phyloP scores from a whole-genome alignment of 2,113 vertebrate species.

The Regulus satrapa region DNA sequence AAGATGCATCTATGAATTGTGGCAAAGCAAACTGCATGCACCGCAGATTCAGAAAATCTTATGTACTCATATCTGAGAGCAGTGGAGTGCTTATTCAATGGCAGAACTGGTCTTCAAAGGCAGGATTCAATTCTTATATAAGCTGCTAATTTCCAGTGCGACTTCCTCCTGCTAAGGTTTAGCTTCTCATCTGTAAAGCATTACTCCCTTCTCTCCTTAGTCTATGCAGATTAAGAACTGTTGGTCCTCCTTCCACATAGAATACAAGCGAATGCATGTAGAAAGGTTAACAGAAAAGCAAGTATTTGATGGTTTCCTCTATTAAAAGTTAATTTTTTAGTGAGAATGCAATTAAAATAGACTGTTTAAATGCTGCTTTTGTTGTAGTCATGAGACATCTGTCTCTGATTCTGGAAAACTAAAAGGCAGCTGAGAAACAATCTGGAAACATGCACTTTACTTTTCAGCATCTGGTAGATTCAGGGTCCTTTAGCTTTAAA shows the following conservation, averaged over 20 bases:
- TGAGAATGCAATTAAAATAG: background rate
- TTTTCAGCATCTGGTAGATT: background rate
- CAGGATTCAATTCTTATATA: background rate
- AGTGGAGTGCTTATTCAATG: background rate
- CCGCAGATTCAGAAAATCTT: background rate
- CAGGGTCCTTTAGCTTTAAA: background rate
- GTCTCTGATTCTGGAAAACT: background rate
- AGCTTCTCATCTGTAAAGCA: background rate
- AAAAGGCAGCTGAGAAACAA: background rate
- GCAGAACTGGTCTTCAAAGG: background rate
- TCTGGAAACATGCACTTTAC: background rate
- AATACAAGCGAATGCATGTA: background rate
- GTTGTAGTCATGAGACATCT: background rate
- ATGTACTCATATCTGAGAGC: background rate
- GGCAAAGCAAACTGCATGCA: background rate
- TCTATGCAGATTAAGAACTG: background rate
- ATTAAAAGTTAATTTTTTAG: background rate
- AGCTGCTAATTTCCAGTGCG: background rate
- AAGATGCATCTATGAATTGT: background rate
- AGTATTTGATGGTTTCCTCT: background rate
- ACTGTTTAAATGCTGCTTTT: background rate
- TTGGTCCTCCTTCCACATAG: background rate
- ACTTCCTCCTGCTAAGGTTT: background rate
- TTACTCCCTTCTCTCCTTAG: background rate
- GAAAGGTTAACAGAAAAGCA: background rate